Base-by-base conservation (phyloP, 2,113 vertebrate genomes). In the Eulemur macaco region DNA sequence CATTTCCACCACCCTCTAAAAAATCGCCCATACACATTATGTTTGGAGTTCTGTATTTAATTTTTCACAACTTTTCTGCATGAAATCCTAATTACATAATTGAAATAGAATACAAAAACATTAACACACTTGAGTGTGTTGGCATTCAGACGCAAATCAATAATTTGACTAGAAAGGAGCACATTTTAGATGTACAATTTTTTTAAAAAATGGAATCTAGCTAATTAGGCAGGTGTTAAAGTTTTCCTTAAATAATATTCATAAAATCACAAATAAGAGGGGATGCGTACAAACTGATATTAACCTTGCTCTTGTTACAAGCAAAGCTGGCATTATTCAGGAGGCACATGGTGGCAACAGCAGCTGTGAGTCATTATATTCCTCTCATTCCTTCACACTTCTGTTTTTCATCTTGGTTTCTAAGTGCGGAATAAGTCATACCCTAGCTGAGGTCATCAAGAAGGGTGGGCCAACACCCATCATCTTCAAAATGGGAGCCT, bases 361-460 rank as follows among this genome's bases (percentile, higher is more conserved):
- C 97, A 97, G 96, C 97, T 97, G 93, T 93, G 98, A 98, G 95
- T 96, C 96, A 97, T 97, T 95, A 96, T 98, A 96, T 94, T 96
- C 87, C 96, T 97, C 94, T 91, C 89, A 96, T 96, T 96, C 93
- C 87, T 98, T 98, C 95, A 97, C 97, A 96, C 84, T 34, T 98
- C 92, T 69, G n/a, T 58, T 74, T 88, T 96, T 96, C 97, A 98
- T 96, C 94, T 97, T 94, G 86, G 92, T 96, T 96, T 98, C 82
- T 97, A 96, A 98, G 97, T 86, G 87, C 66, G 64, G 45, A 94
- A 34, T 73, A 97, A 97, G 97, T 98, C 97, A 97, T 93, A 97
- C 93, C 78, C 95, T 86, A 71, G 69, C 69, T 96, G 92, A 96
- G 89, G 96, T 98, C 97, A 93, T 96, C 47, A 31, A 64, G 84